Evolutionary conservation across 2,113 vertebrate genomes (phyloP), one percentile per base, ranked within the genome.

Genomic region (Thymallus thymallus): DNA sequence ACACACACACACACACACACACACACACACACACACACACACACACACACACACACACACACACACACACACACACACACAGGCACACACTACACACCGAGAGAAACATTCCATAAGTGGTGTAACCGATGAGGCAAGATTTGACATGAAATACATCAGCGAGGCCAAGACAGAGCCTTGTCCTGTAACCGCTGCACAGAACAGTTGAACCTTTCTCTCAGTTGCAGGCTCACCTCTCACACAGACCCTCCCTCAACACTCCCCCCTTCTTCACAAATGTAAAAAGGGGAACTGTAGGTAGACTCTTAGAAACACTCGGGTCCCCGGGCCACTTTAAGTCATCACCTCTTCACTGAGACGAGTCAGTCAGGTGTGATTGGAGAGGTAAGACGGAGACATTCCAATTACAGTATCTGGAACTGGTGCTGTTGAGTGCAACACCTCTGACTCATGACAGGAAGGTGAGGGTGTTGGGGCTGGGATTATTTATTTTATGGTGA

Each of bases 121-220:
- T 63, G 74, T 6, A 87, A 83, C 76, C 69, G 68, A 81, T 65
- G 77, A 84, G 84, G 69, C 88, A 90, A 88, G 87, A 90, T 89
- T 88, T 90, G 82, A 91, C 89, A 85, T 80, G 88, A 90, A 80
- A 48, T 58, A 3, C 60, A 65, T 35, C 63, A 62, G 35, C 7
- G 22, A 68, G 46, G 75, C 73, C n/a, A 10, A 79, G 69, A 61
- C 62, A 14, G 68, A 79, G 62, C 22, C 69, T 71, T 45, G 6
- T 68, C 75, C 51, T 29, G 35, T 23, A 14, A 24, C 35, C 10
- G 32, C 56, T 46, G 71, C 80, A 72, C 7, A 41, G 35, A 41
- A 41, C 51, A 69, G 32, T 73, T 82, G 60, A 84, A 85, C 79
- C 76, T 81, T 73, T 48, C 65, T 71, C 67, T 78, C 61, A 0